Evolutionary conservation across 2,113 vertebrate species (phyloP).

Genomic region (Tylochromis polylepis): DNA sequence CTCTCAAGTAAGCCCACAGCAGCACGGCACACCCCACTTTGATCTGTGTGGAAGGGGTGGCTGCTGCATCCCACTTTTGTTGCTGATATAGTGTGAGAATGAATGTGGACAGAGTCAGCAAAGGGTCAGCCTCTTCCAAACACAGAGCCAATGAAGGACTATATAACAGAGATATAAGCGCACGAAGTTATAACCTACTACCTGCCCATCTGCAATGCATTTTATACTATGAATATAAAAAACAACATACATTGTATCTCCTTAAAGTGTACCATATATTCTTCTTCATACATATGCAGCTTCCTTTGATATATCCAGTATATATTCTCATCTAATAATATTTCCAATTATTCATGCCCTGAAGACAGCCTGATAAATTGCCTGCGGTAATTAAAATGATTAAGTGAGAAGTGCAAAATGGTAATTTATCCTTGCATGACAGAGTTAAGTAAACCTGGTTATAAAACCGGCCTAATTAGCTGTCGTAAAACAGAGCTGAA

Average conservation of each 20-base stretch:
- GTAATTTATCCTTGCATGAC: conserved; percentile 64
- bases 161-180: background rate
- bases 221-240: background rate
- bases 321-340: conserved; percentile 53
- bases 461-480: conserved; percentile 68
- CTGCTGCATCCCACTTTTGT: conserved; percentile 8
- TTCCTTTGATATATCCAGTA: conserved; percentile 27
- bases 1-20: conserved; percentile 43
- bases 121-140: conserved; percentile 13
- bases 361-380: conserved; percentile 66
- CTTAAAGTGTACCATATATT: background rate
- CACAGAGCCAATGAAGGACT: background rate
- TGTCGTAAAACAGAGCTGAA: conserved; percentile 44
- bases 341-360: conserved; percentile 66
- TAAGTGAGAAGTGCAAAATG: conserved; percentile 69
- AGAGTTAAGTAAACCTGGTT: conserved; percentile 68
- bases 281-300: background rate
- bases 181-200: background rate
- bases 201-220: background rate
- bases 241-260: background rate
- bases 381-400: conserved; percentile 70
- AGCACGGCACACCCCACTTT: conserved; percentile 41
- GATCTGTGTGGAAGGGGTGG: conserved; percentile 46
- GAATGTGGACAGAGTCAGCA: conserved; percentile 50
- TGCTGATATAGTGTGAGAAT: conserved; percentile 32